Percentiles rank a stretch among this genome's conserved stretches.
Evolutionary conservation across 2,797 vertebrate genomes (phyloP).

Genomic region (Lepilemur septentrionalis): DNA sequence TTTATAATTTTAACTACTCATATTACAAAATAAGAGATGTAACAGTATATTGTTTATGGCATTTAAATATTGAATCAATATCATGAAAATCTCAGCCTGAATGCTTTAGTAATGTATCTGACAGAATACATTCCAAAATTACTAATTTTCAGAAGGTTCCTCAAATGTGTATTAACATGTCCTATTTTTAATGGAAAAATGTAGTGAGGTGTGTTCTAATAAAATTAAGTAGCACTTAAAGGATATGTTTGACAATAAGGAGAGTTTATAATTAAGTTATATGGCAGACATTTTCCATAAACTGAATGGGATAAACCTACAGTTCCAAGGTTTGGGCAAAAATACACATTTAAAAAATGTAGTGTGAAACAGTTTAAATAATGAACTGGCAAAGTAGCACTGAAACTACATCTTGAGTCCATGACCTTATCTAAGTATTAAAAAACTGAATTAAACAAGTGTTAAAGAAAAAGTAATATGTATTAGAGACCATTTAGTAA

Average conservation of each 20-base stretch:
- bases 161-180: neutral
- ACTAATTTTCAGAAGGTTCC: constrained; percentile 8
- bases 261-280: constrained; percentile 3
- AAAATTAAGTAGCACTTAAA: neutral
- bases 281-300: neutral
- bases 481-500: constrained; percentile 14
- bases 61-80: constrained; percentile 7
- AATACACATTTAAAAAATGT: neutral
- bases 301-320: neutral
- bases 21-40: neutral
- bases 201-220: neutral
- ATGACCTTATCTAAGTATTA: neutral
- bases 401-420: neutral
- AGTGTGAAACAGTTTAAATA: neutral
- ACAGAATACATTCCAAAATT: neutral
- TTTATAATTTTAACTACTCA: constrained; percentile 30
- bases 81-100: neutral
- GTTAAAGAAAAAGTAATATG: neutral
- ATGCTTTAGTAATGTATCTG: neutral
- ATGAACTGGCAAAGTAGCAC: neutral
- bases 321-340: constrained; percentile 16
- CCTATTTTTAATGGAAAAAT: constrained; percentile 47
- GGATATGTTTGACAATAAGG: neutral
- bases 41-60: neutral
- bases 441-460: neutral